Evolutionary conservation across 2,797 vertebrate species (phyloP), one percentile per base, ranked within the genome.

Genomic region (Lutjanus argentimaculatus): DNA sequence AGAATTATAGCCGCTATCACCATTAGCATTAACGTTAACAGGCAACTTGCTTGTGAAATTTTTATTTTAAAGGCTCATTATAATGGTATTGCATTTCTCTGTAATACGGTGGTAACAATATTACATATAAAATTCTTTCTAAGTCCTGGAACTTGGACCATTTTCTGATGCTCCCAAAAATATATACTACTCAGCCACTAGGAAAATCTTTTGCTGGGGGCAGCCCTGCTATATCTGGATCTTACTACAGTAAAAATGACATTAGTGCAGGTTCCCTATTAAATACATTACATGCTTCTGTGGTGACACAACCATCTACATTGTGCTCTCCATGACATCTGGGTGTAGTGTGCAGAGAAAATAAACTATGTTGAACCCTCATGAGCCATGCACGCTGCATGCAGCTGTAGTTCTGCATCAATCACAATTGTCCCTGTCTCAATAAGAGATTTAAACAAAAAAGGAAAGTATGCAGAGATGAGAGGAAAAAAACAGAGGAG

Each of bases 301-400:
- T 30, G n/a, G 42, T 45, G n/a, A 62, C 17, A 63, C 65, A 75
- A 45, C 30, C 48, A 40, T 69, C 14, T 21, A 74, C 17, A 56
- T 21, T 51, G 48, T 58, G 45, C 45, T 63, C 65, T 72, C 42
- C 16, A 58, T 62, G 45, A 84, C 64, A 78, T 76, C 49, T 77
- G 73, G 68, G 30, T 75, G 72, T 40, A 43, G 45, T 77, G 17
- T 51, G 68, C 61, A 72, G 36, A 64, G 52, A 72, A 80, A 75
- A 66, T 79, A 71, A 77, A 77, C 77, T 11, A 61, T 21, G 45
- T 4, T 19, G 21, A 48, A 40, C 15, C 21, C 15, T 22, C 16
- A 10, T 0, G 4, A 25, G 48, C 13, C 15, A 19, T 40, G 67
- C 57, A 59, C 1, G 0, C 36, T 61, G 42, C 43, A 49, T 67